Conservation (phyloP, 2,888 invertebrate genomes). For the Dasypogon diadema region DNA sequence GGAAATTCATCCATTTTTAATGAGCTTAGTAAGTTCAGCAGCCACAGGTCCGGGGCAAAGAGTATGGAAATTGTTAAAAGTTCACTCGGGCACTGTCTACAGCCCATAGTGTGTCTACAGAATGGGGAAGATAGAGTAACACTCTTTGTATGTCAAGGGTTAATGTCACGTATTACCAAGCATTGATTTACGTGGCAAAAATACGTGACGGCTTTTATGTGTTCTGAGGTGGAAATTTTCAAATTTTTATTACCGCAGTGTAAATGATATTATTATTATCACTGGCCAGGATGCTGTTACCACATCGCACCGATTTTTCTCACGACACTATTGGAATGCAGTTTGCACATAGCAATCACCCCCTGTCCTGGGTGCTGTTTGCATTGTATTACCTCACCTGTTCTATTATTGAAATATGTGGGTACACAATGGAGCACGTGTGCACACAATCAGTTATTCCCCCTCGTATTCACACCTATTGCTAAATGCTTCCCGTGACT, state of each 20-base stretch:
- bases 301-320: too few species aligned
- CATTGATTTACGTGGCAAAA: conserved; percentile 35
- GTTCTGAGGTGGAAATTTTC: conserved; percentile 3
- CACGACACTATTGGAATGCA: too few species aligned
- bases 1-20: conserved; percentile 35
- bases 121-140: conserved; percentile 5
- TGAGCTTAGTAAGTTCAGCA: conserved; percentile 11
- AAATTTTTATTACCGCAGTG: conserved; percentile 17
- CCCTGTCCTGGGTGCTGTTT: too few species aligned
- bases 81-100: not conserved
- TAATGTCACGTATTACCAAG: conserved; percentile 32
- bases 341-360: too few species aligned
- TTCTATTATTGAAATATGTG: too few species aligned
- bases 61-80: conserved; percentile 26
- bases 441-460: too few species aligned
- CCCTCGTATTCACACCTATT: too few species aligned
- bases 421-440: too few species aligned
- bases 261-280: too few species aligned
- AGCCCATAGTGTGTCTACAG: not conserved
- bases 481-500: too few species aligned
- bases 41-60: conserved; percentile 12
- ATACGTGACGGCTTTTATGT: not conserved
- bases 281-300: too few species aligned
- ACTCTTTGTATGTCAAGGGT: conserved; percentile 38
- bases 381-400: too few species aligned